phyloP scores from a whole-genome alignment of 2,113 vertebrate species.

The Copsychus sechellarum region DNA sequence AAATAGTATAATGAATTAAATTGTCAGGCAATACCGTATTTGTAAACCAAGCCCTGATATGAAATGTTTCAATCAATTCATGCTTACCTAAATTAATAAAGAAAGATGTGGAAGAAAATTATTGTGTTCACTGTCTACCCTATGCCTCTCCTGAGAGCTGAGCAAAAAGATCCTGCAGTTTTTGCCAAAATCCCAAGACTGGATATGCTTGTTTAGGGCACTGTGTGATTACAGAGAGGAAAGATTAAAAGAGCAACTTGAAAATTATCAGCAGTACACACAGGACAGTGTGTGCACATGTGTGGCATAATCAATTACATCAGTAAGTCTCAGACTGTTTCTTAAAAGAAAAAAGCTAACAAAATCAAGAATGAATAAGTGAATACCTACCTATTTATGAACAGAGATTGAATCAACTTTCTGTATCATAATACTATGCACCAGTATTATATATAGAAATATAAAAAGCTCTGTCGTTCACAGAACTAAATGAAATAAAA shows the following conservation, averaged over 20 bases:
- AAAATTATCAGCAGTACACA: not conserved
- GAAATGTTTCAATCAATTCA: not conserved
- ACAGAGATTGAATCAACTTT: not conserved
- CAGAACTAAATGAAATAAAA: not conserved
- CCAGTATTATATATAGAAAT: not conserved
- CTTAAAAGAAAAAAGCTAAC: not conserved
- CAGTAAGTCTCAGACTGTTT: not conserved
- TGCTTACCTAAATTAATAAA: not conserved
- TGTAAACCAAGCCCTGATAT: not conserved
- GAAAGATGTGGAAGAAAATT: not conserved
- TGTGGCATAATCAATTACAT: not conserved
- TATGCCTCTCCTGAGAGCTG: not conserved
- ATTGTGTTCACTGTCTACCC: not conserved
- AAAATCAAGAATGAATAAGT: not conserved
- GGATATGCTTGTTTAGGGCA: not conserved
- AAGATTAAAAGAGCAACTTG: not conserved
- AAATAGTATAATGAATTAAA: not conserved
- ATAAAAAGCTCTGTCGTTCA: not conserved
- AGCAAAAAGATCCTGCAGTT: not conserved
- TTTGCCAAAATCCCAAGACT: not conserved
- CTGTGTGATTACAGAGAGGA: not conserved
- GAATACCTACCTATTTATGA: not conserved
- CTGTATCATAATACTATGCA: not conserved
- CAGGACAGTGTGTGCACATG: fast-evolving
- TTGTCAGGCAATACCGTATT: not conserved